Percentiles rank a stretch among this genome's conserved stretches.
These are phyloP conservation scores for Laupala kohalensis DNA, from an alignment of 1,140 invertebrate species.

Conservation along the genomic window DNA sequence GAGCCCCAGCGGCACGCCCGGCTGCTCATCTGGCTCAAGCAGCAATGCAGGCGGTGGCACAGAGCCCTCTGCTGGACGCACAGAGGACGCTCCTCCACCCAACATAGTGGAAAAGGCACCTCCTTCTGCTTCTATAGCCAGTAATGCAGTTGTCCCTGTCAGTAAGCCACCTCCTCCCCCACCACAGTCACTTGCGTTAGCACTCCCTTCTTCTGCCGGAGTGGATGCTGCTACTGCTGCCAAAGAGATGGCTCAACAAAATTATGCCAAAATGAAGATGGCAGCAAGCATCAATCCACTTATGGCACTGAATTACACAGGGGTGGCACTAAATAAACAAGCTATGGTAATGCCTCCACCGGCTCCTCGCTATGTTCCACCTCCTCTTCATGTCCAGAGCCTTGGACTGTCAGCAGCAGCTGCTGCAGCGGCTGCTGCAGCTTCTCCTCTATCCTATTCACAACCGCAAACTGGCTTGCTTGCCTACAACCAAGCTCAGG, in stretches of 20 bases:
- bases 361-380: constrained; percentile 19
- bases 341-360: constrained; percentile 27
- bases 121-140: constrained; percentile 19
- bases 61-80: not conserved
- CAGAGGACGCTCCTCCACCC: constrained; percentile 18
- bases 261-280: constrained; percentile 51
- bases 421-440: constrained; percentile 19
- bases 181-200: constrained; percentile 27
- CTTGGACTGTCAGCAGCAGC: constrained; percentile 22
- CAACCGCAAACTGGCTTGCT: constrained; percentile 30
- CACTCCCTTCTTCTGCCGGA: constrained; percentile 38
- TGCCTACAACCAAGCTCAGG: constrained; percentile 30
- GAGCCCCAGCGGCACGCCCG: constrained; percentile 20
- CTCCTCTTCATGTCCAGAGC: constrained; percentile 16
- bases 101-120: constrained; percentile 22
- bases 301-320: constrained; percentile 60
- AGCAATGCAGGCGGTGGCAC: constrained; percentile 4
- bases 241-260: constrained; percentile 64
- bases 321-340: constrained; percentile 56
- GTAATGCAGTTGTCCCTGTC: constrained; percentile 17
- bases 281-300: constrained; percentile 38
- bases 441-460: constrained; percentile 20
- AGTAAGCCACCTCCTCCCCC: not conserved
- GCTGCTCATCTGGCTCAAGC: constrained; percentile 13
- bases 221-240: constrained; percentile 42